Base-by-base conservation (phyloP, 2,113 vertebrate genomes). In the Acanthochromis polyacanthus region DNA sequence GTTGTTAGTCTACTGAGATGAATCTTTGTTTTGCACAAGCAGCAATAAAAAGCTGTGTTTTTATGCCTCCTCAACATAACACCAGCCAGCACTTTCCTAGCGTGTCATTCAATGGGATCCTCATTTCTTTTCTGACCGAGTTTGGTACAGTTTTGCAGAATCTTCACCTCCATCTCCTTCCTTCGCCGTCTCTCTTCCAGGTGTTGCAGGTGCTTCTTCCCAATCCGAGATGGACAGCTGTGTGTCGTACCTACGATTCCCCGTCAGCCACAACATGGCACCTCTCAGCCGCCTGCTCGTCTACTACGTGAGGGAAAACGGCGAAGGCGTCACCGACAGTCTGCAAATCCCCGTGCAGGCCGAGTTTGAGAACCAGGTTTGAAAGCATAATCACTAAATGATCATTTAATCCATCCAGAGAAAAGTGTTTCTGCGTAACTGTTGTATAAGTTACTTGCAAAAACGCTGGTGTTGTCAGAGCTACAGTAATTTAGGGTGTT, bases 281-380 rank as follows among this genome's bases (percentile, higher is more conserved):
- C 97, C 97, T 1, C 71, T 96, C 58, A 94, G 93, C 65, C 96
- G 95, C 10, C 92, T 98, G 2, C 93, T 98, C 20, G 95, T 95
- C 9, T 98, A 95, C 90, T 98, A 99, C 0, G 94, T 98, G 59
- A 89, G 96, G 71, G 96, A 96, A 78, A 96, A 96, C 0, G 96
- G 97, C 0, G 97, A 98, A 86, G 97, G 97, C 0, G 95, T 98
- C 40, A 96, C 96, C 0, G 96, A 98, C 94, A 97, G 96, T 84
- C 89, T 97, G 56, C 96, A 96, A 87, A 93, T 98, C 74, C 45
- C 94, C 0, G 92, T 98, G 16, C 80, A 89, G 81, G 83, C 96
- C 20, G 90, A 92, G 80, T 97, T 97, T 32, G 96, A 98, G 88
- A 97, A 97, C 82, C 92, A 96, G 96, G 97, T 97, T 60, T 74